These are phyloP conservation scores for Danaus chrysippus DNA, from an alignment of 2,888 invertebrate genomes.

Conservation along the genomic window DNA sequence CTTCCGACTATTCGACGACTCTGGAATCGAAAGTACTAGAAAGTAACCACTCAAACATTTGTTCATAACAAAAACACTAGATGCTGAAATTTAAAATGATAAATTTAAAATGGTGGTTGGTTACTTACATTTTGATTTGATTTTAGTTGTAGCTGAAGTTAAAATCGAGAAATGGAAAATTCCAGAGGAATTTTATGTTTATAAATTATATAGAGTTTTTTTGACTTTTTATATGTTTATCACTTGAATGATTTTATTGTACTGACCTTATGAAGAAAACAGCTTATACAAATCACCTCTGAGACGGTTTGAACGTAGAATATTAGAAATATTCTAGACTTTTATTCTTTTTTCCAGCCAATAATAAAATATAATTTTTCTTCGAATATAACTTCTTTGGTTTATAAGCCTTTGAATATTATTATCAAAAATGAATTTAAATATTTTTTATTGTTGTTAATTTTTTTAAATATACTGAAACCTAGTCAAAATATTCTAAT, in stretches of 20 bases:
- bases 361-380: background rate
- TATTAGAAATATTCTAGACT: slow-evolving; percentile 1
- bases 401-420: too few relatives aligned
- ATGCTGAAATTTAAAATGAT: background rate
- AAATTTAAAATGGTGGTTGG: too few relatives aligned
- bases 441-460: too few relatives aligned
- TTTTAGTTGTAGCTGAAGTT: slow-evolving; percentile 1
- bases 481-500: too few relatives aligned
- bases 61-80: background rate
- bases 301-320: slow-evolving; percentile 41
- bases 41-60: too few relatives aligned
- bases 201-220: slow-evolving; percentile 36
- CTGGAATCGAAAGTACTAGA: too few relatives aligned
- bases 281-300: slow-evolving; percentile 45
- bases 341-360: slow-evolving; percentile 17
- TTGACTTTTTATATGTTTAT: slow-evolving; percentile 40
- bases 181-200: slow-evolving; percentile 12
- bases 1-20: too few relatives aligned
- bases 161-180: slow-evolving; percentile 7
- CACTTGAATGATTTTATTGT: slow-evolving; percentile 51
- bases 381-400: background rate
- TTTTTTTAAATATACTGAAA: too few relatives aligned
- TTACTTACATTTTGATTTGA: slow-evolving; percentile 22
- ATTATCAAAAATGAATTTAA: too few relatives aligned
- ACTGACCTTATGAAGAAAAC: slow-evolving; percentile 38